These are phyloP conservation scores for Percopsis omiscomaycus DNA, from an alignment of 2,797 vertebrate genomes.

Conservation along the genomic window DNA sequence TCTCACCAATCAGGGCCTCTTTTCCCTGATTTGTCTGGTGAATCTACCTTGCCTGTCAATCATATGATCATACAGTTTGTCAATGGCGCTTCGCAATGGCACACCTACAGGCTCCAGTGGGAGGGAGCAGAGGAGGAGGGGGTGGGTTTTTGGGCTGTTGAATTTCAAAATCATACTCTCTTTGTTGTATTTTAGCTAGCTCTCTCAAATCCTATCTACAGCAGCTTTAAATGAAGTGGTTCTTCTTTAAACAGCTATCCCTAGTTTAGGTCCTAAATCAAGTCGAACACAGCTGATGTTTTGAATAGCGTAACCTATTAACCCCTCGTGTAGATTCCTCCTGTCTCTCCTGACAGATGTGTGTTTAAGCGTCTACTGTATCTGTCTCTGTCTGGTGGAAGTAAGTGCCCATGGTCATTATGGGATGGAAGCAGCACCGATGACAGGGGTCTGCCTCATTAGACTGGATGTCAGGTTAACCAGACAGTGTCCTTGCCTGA, in stretches of 20 bases:
- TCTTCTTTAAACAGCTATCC: too few species aligned
- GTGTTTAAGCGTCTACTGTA: constrained; percentile 24
- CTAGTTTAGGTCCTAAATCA: constrained; percentile 4
- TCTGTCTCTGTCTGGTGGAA: constrained; percentile 50
- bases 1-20: too few species aligned
- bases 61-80: too few species aligned
- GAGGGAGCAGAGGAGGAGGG: too few species aligned
- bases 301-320: constrained; percentile 17
- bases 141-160: too few species aligned
- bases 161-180: neutral
- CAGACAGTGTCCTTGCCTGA: constrained; percentile 23
- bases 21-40: too few species aligned
- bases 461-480: constrained; percentile 48
- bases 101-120: too few species aligned
- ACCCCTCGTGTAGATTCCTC: constrained; percentile 29
- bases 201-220: too few species aligned
- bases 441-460: constrained; percentile 40
- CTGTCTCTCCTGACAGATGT: constrained; percentile 32
- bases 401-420: constrained; percentile 56
- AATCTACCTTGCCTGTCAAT: too few species aligned
- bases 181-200: constrained; percentile 8
- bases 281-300: constrained; percentile 37
- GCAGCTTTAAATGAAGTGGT: too few species aligned
- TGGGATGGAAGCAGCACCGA: constrained; percentile 38
- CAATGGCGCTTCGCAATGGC: neutral